phyloP scores from a whole-genome alignment of 2,888 invertebrate species.

The Agonopterix arenella region DNA sequence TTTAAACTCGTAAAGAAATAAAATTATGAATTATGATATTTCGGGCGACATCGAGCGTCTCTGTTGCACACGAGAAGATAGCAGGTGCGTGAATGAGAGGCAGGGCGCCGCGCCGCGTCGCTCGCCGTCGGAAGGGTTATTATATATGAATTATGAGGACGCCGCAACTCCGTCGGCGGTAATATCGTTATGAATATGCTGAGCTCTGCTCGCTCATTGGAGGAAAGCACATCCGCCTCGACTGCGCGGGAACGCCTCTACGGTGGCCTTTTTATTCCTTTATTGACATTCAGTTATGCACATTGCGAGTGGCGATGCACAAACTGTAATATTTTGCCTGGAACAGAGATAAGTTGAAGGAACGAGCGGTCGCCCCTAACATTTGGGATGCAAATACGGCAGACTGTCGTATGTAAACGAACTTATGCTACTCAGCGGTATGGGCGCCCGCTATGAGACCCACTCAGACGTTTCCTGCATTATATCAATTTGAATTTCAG shows the following conservation, averaged over 20 bases:
- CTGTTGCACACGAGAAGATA: slow-evolving; percentile 41
- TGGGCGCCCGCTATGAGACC: slow-evolving; percentile 70
- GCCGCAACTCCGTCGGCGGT: slow-evolving; percentile 69
- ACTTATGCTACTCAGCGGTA: slow-evolving; percentile 71
- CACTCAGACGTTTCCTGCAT: slow-evolving; percentile 77
- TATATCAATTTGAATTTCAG: slow-evolving; percentile 76
- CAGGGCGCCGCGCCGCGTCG: slow-evolving; percentile 52
- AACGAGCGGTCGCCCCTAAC: slow-evolving; percentile 60
- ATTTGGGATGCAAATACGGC: slow-evolving; percentile 75
- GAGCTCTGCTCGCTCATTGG: slow-evolving; percentile 69
- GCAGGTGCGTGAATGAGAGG: slow-evolving; percentile 52
- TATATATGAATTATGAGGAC: slow-evolving; percentile 77
- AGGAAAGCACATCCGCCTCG: slow-evolving; percentile 69
- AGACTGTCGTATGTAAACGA: slow-evolving; percentile 75
- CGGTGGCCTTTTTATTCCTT: slow-evolving; percentile 71
- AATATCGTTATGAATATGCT: slow-evolving; percentile 78
- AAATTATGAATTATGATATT: slow-evolving; percentile 75
- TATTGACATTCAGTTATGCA: slow-evolving; percentile 76
- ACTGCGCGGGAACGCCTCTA: slow-evolving; percentile 71
- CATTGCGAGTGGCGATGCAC: slow-evolving; percentile 69
- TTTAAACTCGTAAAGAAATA: slow-evolving; percentile 51
- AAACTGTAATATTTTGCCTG: slow-evolving; percentile 73
- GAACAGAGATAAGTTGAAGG: slow-evolving; percentile 63
- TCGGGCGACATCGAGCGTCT: slow-evolving; percentile 48
- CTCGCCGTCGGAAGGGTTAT: slow-evolving; percentile 71